Evolutionary conservation across 2,113 vertebrate species (phyloP).

Genomic region (Halcyon malimbica): DNA sequence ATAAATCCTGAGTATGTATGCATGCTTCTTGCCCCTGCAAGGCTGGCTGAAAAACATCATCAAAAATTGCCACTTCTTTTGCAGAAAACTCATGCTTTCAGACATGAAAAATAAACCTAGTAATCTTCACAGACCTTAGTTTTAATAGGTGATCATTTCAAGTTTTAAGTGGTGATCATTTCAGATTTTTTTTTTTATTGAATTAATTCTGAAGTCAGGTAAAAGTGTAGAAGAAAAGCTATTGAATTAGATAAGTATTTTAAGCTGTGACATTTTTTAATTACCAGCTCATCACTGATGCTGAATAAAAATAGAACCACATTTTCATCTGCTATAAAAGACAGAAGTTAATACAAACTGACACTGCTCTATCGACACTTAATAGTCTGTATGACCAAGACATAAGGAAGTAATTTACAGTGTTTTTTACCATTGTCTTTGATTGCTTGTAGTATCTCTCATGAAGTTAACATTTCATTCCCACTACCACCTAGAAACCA

Average conservation of each 20-base stretch:
- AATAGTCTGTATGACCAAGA: neutral
- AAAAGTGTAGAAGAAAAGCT: neutral
- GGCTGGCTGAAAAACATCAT: neutral
- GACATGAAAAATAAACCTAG: neutral
- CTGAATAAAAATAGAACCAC: neutral
- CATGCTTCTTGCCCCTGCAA: neutral
- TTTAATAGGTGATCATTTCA: neutral
- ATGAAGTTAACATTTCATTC: neutral
- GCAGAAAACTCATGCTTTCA: neutral
- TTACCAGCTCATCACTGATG: neutral
- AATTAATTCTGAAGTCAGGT: neutral
- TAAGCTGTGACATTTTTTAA: slow-evolving; percentile 7
- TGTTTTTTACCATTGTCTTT: neutral
- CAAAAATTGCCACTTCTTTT: neutral
- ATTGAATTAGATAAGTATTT: slow-evolving; percentile 9
- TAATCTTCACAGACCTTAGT: neutral
- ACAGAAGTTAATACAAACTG: slow-evolving; percentile 2
- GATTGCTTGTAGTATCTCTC: neutral
- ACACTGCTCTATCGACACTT: neutral
- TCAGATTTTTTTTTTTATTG: neutral
- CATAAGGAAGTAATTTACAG: neutral
- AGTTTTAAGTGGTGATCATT: neutral
- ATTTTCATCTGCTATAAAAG: neutral
- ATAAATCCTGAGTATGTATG: neutral
- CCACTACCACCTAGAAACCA: neutral